A percentile compares a stretch with the other conserved stretches of the same genome.
phyloP scores from a whole-genome alignment of 2,113 vertebrate species.

The Loxodonta africana region DNA sequence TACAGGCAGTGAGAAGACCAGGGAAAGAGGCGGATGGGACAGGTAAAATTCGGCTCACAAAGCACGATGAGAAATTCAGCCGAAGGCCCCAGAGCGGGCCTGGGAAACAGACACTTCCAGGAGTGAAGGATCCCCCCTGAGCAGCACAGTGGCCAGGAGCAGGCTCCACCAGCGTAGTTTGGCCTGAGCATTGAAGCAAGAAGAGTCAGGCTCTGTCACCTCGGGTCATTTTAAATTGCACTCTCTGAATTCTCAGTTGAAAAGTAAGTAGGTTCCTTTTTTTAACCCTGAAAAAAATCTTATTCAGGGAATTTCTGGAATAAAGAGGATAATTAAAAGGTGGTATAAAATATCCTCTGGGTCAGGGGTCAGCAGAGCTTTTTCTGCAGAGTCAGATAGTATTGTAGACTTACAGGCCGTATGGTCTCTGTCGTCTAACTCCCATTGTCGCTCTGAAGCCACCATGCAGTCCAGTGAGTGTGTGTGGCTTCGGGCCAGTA shows the following conservation, averaged over 20 bases:
- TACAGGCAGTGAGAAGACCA: neutral
- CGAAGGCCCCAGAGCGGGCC: neutral
- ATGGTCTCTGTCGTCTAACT: neutral
- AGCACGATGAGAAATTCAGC: neutral
- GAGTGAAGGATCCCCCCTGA: neutral
- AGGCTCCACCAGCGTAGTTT: neutral
- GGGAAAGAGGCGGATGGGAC: neutral
- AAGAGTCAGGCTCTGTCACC: neutral
- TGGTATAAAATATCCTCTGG: neutral
- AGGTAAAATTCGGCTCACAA: neutral
- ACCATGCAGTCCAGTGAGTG: neutral
- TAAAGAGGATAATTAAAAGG: neutral
- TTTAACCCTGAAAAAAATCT: slow-evolving; percentile 31
- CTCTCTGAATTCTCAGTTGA: neutral
- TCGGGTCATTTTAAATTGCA: slow-evolving; percentile 18
- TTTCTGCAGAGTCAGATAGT: neutral
- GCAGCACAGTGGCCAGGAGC: too few species aligned
- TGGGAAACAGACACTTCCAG: neutral
- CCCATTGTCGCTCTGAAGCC: neutral
- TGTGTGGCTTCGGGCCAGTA: neutral
- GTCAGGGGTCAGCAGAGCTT: neutral
- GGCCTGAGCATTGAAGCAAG: neutral
- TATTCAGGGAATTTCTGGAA: neutral
- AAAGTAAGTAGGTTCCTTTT: neutral
- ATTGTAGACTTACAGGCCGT: neutral